Evolutionary conservation across 2,113 vertebrate genomes (phyloP).

Genomic region (Reinhardtius hippoglossoides): DNA sequence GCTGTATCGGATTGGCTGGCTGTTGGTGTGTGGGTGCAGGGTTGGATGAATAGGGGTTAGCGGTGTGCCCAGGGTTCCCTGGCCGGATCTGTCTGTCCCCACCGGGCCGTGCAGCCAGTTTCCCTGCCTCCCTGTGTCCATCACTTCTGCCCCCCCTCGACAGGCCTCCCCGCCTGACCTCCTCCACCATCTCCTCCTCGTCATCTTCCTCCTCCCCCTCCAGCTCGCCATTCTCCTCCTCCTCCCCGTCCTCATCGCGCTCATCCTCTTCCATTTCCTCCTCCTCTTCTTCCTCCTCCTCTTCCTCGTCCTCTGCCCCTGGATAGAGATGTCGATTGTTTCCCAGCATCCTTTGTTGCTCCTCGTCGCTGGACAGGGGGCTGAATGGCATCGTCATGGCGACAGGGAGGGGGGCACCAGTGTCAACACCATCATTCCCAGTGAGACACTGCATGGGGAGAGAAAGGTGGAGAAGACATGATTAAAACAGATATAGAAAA

Average conservation of each 20-base stretch:
- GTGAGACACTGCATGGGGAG: constrained; percentile 70
- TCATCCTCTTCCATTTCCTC: constrained; percentile 86
- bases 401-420: constrained; percentile 83
- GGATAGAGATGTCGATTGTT: constrained; percentile 83
- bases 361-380: constrained; percentile 93
- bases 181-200: constrained; percentile 72
- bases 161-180: constrained; percentile 68
- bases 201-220: constrained; percentile 79
- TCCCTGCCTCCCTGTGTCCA: constrained; percentile 75
- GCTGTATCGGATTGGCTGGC: constrained; percentile 74
- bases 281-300: constrained; percentile 89
- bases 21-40: constrained; percentile 81
- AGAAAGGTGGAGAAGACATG: constrained; percentile 12
- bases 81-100: constrained; percentile 72
- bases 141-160: constrained; percentile 70
- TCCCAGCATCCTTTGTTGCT: constrained; percentile 90
- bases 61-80: constrained; percentile 74
- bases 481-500: constrained; percentile 3
- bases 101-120: constrained; percentile 57
- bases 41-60: constrained; percentile 83
- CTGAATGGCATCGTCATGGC: constrained; percentile 93
- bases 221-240: constrained; percentile 80
- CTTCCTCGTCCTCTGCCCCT: constrained; percentile 87
- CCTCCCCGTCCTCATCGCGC: constrained; percentile 74
- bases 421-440: constrained; percentile 83